These are phyloP conservation scores for Drosophila nigricruria DNA, from an alignment of 2,888 invertebrate genomes.

Conservation along the genomic window DNA sequence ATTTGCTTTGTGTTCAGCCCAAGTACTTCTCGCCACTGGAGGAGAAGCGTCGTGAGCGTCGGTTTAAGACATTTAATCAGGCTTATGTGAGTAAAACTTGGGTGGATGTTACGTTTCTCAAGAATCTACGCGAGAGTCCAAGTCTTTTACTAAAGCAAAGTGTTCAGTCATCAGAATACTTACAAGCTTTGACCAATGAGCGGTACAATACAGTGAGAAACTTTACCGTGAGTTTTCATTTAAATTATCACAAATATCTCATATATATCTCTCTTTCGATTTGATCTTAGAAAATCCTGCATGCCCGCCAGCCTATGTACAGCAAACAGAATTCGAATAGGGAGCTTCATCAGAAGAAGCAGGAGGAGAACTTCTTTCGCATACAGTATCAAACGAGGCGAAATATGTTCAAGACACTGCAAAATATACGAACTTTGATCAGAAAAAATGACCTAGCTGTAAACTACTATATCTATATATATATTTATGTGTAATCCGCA, in stretches of 20 bases:
- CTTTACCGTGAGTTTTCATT: slow-evolving; percentile 67
- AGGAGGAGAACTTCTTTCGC: slow-evolving; percentile 74
- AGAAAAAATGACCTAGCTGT: slow-evolving; percentile 24
- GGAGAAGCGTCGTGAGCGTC: slow-evolving; percentile 72
- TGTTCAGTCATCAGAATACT: slow-evolving; percentile 55
- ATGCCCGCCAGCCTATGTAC: slow-evolving; percentile 82
- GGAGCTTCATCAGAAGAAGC: slow-evolving; percentile 50
- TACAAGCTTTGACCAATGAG: slow-evolving; percentile 57
- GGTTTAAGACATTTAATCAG: slow-evolving; percentile 77
- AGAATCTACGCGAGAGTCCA: slow-evolving; percentile 61
- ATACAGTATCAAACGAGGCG: slow-evolving; percentile 83
- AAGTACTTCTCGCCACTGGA: slow-evolving; percentile 76
- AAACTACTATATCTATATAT: neutral
- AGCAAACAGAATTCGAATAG: slow-evolving; percentile 66
- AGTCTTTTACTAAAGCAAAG: slow-evolving; percentile 69
- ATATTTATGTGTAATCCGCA: neutral
- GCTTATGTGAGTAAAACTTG: slow-evolving; percentile 79
- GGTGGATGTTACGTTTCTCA: slow-evolving; percentile 79
- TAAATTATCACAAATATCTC: too few relatives aligned
- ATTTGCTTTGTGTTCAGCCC: slow-evolving; percentile 51
- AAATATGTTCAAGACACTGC: slow-evolving; percentile 80
- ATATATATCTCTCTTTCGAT: too few relatives aligned
- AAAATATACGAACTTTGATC: slow-evolving; percentile 69
- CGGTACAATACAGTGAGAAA: slow-evolving; percentile 70
- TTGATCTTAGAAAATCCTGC: slow-evolving; percentile 81